Base-by-base conservation (phyloP, 2,797 vertebrate genomes). In the Hapalemur alaotrensis region DNA sequence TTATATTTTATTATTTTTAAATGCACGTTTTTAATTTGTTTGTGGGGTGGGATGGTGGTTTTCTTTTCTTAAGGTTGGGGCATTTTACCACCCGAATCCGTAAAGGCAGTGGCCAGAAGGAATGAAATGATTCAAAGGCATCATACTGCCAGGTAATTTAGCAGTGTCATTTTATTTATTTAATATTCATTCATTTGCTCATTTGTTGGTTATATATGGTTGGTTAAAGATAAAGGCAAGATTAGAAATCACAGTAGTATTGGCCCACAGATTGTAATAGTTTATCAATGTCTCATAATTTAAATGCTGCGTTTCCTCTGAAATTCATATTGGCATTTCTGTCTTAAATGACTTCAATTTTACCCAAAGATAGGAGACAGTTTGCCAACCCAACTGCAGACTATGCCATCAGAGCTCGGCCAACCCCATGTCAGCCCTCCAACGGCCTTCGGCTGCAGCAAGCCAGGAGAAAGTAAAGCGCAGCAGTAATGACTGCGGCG, bases 81-180 rank as follows among this genome's bases (percentile, higher is more conserved):
- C 85, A 99, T 99, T 98, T 97, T 99, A 94, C 99, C 99, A 86
- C 98, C 99, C 25, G 99, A 99, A 97, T 99, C 99, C 95, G 98
- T 99, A 99, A 99, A 99, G 98, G 99, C 99, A 80, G 98, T 99
- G 98, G 99, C 99, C 95, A 99, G 99, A 98, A 99, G 99, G 98
- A 99, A 99, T 97, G 99, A 99, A 97, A 97, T 99, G 87, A 98
- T 99, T 98, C 99, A 99, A 98, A 99, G 99, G 98, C 99, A 99
- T 98, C 99, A 99, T 95, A 99, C 99, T 96, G 99, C 99, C 98
- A 99, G 99, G 99, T 99, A 99, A 95, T 7, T 65, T 81, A 73
- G 18, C 5, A 30, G 10, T 57, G 22, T 38, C 78, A 20, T 54
- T 95, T 79, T 61, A 35, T 59, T 89, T 63, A 46, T 72, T 82